Evolutionary conservation across 2,113 vertebrate genomes (phyloP).

Genomic region (human (Homo sapiens)): DNA sequence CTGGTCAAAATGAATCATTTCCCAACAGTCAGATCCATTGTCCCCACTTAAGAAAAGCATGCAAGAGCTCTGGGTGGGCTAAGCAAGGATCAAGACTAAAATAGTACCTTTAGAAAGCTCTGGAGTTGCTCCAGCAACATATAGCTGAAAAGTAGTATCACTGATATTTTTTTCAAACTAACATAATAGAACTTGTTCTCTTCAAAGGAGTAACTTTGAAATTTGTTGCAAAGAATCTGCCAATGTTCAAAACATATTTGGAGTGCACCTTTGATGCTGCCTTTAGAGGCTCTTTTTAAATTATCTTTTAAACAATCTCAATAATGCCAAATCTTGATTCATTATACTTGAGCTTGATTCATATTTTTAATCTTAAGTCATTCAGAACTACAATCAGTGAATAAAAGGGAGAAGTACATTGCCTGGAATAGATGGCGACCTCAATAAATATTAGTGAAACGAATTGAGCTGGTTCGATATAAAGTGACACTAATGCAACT

Average conservation of each 20-base stretch:
- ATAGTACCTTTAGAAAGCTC: neutral
- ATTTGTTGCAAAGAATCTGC: neutral
- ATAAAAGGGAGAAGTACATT: neutral
- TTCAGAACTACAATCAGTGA: neutral
- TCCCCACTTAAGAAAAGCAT: neutral
- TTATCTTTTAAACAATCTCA: constrained; percentile 20
- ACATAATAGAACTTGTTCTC: neutral
- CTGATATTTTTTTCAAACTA: neutral
- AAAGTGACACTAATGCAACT: neutral
- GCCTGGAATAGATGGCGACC: neutral
- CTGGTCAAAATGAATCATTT: neutral
- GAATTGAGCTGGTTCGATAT: neutral
- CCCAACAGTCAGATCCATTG: neutral
- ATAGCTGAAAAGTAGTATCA: neutral
- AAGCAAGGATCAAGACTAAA: neutral
- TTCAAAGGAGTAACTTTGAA: constrained; percentile 15
- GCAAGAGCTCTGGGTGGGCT: neutral
- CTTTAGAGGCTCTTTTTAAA: neutral
- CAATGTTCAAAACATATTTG: neutral
- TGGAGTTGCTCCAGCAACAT: neutral
- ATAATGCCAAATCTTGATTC: constrained; percentile 7
- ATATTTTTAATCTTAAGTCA: constrained; percentile 41
- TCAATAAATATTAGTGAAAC: neutral
- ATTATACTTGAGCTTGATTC: constrained; percentile 1
- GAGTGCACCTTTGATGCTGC: neutral